Conservation (phyloP, 92 coral and sea anemone genomes). For the Phenganax stokvisi region DNA sequence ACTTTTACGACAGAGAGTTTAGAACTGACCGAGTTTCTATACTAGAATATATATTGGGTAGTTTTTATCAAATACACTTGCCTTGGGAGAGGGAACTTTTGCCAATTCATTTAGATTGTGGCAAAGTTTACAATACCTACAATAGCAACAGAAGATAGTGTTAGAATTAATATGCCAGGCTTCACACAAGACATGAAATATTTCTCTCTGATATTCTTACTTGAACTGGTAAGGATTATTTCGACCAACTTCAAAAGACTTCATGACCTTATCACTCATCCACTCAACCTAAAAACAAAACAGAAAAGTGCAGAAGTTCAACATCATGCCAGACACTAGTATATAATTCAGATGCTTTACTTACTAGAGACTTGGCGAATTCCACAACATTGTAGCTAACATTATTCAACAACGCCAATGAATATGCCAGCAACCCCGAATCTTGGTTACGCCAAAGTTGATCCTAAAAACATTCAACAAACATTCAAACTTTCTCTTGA, state of each 20-base stretch:
- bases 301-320: background rate
- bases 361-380: slow-evolving; percentile 90
- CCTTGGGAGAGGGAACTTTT: slow-evolving; percentile 92
- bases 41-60: background rate
- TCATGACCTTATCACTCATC: slow-evolving; percentile 99
- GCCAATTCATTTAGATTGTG: slow-evolving; percentile 87
- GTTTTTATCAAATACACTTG: slow-evolving; percentile 14
- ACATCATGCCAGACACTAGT: too few relatives aligned
- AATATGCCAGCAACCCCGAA: slow-evolving; percentile 86
- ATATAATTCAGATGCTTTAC: background rate
- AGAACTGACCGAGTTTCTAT: background rate
- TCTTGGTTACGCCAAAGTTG: slow-evolving; percentile 95
- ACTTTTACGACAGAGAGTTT: too few relatives aligned
- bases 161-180: background rate
- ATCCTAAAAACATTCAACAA: slow-evolving; percentile 51
- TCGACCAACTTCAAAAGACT: slow-evolving; percentile 98
- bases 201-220: slow-evolving; percentile 32
- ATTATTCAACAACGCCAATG: slow-evolving; percentile 89
- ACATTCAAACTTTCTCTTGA: background rate
- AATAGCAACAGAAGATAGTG: background rate
- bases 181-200: background rate
- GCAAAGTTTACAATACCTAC: slow-evolving; percentile 79
- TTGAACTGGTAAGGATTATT: slow-evolving; percentile 96
- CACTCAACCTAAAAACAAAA: slow-evolving; percentile 71
- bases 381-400: slow-evolving; percentile 96